phyloP scores from a whole-genome alignment of 2,888 invertebrate genomes.

The Cryptocephalus moraei region DNA sequence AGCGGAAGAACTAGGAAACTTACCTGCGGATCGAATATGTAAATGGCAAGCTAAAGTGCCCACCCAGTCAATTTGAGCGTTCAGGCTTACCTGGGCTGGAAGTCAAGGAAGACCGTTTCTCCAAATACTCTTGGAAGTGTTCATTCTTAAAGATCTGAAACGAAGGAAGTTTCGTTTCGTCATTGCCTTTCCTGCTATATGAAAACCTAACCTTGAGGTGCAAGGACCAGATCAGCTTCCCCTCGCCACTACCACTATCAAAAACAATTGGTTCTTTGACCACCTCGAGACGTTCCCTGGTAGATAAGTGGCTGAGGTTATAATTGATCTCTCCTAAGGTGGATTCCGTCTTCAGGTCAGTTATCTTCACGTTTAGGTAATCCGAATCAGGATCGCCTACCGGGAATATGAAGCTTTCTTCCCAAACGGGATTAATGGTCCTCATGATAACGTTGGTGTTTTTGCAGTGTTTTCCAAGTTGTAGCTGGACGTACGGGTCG shows the following conservation, averaged over 20 bases:
- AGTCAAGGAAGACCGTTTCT: constrained; percentile 6
- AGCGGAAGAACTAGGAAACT: too few species aligned
- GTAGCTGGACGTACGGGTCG: constrained; percentile 72
- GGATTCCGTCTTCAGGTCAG: constrained; percentile 73
- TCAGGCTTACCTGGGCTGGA: constrained; percentile 2
- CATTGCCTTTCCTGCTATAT: too few species aligned
- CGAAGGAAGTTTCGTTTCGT: neutral
- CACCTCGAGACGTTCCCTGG: constrained; percentile 60
- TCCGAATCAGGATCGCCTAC: constrained; percentile 87
- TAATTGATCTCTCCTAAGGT: constrained; percentile 65
- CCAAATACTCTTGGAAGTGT: constrained; percentile 12
- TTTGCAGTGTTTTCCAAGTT: constrained; percentile 66
- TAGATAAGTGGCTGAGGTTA: constrained; percentile 57
- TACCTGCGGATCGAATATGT: neutral
- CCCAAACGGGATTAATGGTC: constrained; percentile 87
- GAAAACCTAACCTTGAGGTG: constrained; percentile 52
- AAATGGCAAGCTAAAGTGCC: too few species aligned
- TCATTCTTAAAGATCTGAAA: constrained; percentile 26
- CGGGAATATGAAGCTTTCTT: constrained; percentile 88
- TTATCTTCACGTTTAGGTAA: constrained; percentile 69
- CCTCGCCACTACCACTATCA: constrained; percentile 68
- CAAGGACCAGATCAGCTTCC: constrained; percentile 68
- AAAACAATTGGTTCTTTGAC: constrained; percentile 70
- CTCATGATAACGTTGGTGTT: constrained; percentile 66
- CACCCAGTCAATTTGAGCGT: too few species aligned